Evolutionary conservation across 2,797 vertebrate genomes (phyloP), one percentile per base, ranked within the genome.

Genomic region (Thalassophryne amazonica): DNA sequence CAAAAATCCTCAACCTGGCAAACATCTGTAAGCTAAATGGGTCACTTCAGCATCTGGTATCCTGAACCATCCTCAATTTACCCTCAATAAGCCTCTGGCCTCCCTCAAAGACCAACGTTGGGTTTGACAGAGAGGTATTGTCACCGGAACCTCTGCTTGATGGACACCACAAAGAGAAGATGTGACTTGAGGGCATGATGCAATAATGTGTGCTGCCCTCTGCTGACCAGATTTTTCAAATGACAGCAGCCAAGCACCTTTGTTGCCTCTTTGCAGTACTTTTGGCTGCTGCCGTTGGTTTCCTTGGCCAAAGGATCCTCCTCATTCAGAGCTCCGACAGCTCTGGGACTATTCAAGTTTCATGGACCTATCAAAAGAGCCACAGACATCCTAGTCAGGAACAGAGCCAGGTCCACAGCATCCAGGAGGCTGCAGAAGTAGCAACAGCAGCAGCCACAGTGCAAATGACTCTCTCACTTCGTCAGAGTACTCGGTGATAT

Each of bases 321-420:
- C 49, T 72, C 71, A 78, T 84, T 87, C 67, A 83, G 32, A 54
- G 46, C 64, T 49, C 54, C 60, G 40, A 72, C 70, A 65, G 81
- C 69, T 60, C 57, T 7, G 78, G 75, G 74, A 74, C 83, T 70
- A 50, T 81, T 85, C 64, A 37, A 68, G 73, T 86, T 88, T 84
- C 80, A 83, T 25, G 52, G 76, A 83, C 66, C 75, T 61, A 76
- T 88, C 73, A 74, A 79, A 81, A 71, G 73, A 75, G 40, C 67
- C 64, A 50, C 69, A 83, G 78, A 78, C 59, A 73, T 24, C 48
- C 42, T 34, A 50, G 53, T 43, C 28, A 50, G 56, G 64, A 73
- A 31, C 16, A 11, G 47, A 55, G 63, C 67, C 73, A 74, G 56
- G 53, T 29, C 51, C 49, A 6, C 37, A 9, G 46, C 40, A 46